Conservation (phyloP, 2,113 vertebrate species). For the Heterochromis multidens region DNA sequence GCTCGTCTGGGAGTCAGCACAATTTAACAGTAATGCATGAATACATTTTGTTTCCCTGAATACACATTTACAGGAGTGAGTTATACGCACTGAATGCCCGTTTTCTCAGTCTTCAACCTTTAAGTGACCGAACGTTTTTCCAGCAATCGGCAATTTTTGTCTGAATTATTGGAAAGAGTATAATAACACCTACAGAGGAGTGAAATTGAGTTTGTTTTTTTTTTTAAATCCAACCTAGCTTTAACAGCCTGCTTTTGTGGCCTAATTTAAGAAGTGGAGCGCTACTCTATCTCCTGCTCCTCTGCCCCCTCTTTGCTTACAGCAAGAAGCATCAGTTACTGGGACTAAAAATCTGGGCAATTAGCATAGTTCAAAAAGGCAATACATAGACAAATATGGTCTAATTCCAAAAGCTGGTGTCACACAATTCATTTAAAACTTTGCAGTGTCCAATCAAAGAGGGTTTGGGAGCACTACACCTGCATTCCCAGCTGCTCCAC, state of each 20-base stretch:
- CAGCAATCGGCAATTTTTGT: background rate
- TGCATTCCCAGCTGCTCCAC: constrained; percentile 5
- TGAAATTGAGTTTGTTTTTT: constrained; percentile 15
- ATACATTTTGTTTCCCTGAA: constrained; percentile 36
- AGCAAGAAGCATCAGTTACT: constrained; percentile 3
- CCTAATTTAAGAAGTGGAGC: constrained; percentile 56
- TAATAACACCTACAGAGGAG: background rate
- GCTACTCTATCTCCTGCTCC: background rate
- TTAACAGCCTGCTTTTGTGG: constrained; percentile 38
- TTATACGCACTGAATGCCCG: constrained; percentile 2
- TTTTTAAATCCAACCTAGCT: constrained; percentile 20
- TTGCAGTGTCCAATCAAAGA: constrained; percentile 16
- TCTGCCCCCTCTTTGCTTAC: constrained; percentile 31
- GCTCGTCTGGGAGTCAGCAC: constrained; percentile 53
- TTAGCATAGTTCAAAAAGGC: constrained; percentile 25
- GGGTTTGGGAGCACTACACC: background rate
- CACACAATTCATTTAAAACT: constrained; percentile 1
- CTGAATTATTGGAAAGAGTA: constrained; percentile 5
- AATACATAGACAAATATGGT: background rate
- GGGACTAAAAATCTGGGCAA: constrained; percentile 14
- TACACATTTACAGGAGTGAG: constrained; percentile 12
- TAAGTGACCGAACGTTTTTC: constrained; percentile 20
- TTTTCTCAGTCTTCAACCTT: constrained; percentile 45
- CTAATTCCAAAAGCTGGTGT: background rate
- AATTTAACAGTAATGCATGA: constrained; percentile 32